Conservation (phyloP, 2,888 invertebrate genomes). For the Rhamphomyia laevipes region DNA sequence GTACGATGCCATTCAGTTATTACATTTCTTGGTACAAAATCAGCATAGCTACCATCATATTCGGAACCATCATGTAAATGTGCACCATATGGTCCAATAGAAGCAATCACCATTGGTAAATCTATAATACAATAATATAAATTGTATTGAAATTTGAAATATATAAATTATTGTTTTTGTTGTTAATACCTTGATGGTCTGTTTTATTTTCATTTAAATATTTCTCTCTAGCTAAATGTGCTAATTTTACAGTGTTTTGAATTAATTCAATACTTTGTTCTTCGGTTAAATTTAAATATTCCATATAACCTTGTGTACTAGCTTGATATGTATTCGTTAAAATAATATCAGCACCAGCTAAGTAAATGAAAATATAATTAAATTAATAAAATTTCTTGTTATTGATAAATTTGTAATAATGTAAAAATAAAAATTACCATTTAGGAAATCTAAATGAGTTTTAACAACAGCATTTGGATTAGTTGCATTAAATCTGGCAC, state of each 20-base stretch:
- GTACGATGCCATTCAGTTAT: conserved; percentile 78
- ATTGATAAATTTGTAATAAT: neutral
- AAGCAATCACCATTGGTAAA: conserved; percentile 64
- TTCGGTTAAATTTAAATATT: conserved; percentile 56
- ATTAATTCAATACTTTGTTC: conserved; percentile 62
- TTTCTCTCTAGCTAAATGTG: conserved; percentile 55
- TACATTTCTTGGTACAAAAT: conserved; percentile 49
- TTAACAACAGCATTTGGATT: conserved; percentile 66
- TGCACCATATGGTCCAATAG: conserved; percentile 89
- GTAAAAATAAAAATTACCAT: conserved; percentile 44
- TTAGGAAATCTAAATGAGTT: conserved; percentile 70
- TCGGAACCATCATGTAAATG: conserved; percentile 84
- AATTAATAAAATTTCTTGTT: neutral
- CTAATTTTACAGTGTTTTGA: conserved; percentile 58
- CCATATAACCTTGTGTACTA: conserved; percentile 60
- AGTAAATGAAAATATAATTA: neutral
- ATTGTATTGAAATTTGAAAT: conserved; percentile 1
- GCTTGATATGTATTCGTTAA: conserved; percentile 87
- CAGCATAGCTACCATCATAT: conserved; percentile 75
- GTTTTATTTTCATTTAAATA: conserved; percentile 45
- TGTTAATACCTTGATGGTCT: conserved; percentile 24
- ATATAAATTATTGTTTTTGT: neutral
- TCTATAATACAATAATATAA: conserved; percentile 17
- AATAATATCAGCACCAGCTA: conserved; percentile 77
- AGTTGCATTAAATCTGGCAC: conserved; percentile 66